Evolutionary conservation across 2,113 vertebrate species (phyloP), one percentile per base, ranked within the genome.

Genomic region (Pungitius pungitius): DNA sequence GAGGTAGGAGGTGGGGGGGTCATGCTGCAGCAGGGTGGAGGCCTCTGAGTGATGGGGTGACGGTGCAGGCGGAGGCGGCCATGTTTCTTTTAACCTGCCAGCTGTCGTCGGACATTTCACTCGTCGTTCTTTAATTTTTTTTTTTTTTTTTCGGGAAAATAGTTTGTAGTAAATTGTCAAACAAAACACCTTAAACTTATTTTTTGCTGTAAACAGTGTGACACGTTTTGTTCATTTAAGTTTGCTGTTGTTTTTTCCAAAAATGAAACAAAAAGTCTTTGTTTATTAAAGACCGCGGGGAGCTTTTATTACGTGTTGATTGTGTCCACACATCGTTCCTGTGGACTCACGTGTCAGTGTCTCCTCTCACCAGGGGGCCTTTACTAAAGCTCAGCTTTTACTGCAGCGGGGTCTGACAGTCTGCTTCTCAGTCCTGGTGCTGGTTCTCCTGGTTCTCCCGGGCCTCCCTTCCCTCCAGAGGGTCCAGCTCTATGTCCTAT

Each of bases 61-160:
- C 66, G 42, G 73, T 57, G 67, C 75, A 24, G 24, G 68, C 77
- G 35, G 75, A 69, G 5, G 56, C 24, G 14, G 55, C 39, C 52
- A 80, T 84, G 86, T n/a, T 60, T 63, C 59, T 61, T 18, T 4
- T 55, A 26, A 55, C 26, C 68, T 39, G 49, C 51, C 73, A 52
- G 65, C 62, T 70, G 78, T 81, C 84, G 77, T 73, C 68, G 18
- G 57, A 73, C 58, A 2, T 78, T 51, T 81, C 63, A 56, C 75
- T 39, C 77, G 51, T 54, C 55, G 39, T 65, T 60, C 58, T 65
- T 63, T 42, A 5, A 61, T 81, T 74, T 64, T 73, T 78, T 52
- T 78, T 69, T 77, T 39, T 49, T 26, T 59, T 35, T 52, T 71
- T 13, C 10, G 37, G 15, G 55, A 49, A 22, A 39, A 20, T 4